Conservation (phyloP, 2,888 invertebrate species). For the Octodonta nipae region DNA sequence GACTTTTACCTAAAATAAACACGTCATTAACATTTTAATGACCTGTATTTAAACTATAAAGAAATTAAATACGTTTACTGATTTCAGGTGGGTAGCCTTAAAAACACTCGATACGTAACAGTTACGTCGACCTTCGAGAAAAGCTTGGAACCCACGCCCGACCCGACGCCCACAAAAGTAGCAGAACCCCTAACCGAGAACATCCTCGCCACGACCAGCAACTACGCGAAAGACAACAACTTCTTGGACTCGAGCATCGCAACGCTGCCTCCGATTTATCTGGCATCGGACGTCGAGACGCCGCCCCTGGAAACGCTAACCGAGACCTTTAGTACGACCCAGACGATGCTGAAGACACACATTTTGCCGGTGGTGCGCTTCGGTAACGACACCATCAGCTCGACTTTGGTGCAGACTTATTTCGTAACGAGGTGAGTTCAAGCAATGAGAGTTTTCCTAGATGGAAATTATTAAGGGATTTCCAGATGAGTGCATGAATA, state of each 20-base stretch:
- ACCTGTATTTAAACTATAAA: no score
- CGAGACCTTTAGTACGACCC: conserved; percentile 84
- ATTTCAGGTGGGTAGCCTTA: conserved; percentile 67
- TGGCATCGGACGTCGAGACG: conserved; percentile 65
- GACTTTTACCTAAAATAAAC: no score
- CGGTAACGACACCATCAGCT: conserved; percentile 56
- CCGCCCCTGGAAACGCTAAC: conserved; percentile 78
- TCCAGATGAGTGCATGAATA: no score
- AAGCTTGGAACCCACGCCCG: conserved; percentile 49
- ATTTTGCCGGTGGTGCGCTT: conserved; percentile 69
- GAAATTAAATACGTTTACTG: neutral
- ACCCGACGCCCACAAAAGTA: conserved; percentile 39
- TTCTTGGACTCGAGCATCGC: conserved; percentile 65
- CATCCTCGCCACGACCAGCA: conserved; percentile 63
- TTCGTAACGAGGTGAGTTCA: conserved; percentile 56
- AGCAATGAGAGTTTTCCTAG: no score
- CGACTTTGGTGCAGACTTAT: conserved; percentile 82
- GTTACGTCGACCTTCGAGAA: conserved; percentile 77
- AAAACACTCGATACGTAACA: conserved; percentile 76
- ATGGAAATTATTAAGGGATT: no score
- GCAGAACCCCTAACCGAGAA: conserved; percentile 77
- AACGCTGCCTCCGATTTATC: conserved; percentile 66
- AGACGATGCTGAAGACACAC: conserved; percentile 77
- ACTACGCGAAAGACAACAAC: conserved; percentile 55
- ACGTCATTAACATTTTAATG: no score